Percentiles rank a stretch among this genome's conserved stretches.
Evolutionary conservation across 1,140 invertebrate species (phyloP).

Genomic region (Brachionus plicatilis): DNA sequence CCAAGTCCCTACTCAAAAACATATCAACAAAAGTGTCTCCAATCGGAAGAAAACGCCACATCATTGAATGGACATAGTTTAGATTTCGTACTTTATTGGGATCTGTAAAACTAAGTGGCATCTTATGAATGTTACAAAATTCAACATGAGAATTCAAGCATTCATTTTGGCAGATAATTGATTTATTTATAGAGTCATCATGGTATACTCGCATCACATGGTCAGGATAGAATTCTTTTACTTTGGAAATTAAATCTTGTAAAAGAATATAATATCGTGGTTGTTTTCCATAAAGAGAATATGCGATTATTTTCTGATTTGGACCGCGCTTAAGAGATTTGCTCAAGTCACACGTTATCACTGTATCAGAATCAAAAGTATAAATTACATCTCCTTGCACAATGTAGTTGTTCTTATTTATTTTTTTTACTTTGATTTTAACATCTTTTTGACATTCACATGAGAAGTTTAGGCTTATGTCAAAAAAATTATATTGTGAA

Average conservation of each 20-base stretch:
- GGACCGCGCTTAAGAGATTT: neutral
- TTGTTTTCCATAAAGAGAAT: neutral
- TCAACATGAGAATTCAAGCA: neutral
- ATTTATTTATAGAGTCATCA: neutral
- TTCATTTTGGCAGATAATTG: neutral
- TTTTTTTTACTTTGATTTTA: no score
- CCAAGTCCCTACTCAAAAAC: neutral
- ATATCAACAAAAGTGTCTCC: conserved; percentile 2
- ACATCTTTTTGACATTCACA: no score
- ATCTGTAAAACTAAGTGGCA: neutral
- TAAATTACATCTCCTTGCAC: no score
- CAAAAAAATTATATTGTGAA: no score
- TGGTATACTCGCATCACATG: neutral
- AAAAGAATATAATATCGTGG: neutral
- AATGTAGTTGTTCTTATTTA: no score
- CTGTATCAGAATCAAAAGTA: neutral
- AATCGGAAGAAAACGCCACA: conserved; percentile 3
- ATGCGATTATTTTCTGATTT: conserved; percentile 11
- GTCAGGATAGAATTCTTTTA: neutral
- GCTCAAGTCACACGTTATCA: neutral
- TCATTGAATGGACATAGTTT: neutral
- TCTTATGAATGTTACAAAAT: neutral
- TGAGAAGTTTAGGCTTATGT: no score
- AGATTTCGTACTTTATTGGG: neutral
- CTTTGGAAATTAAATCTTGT: neutral